phyloP scores from a whole-genome alignment of 2,113 vertebrate genomes.

The Colius striatus region DNA sequence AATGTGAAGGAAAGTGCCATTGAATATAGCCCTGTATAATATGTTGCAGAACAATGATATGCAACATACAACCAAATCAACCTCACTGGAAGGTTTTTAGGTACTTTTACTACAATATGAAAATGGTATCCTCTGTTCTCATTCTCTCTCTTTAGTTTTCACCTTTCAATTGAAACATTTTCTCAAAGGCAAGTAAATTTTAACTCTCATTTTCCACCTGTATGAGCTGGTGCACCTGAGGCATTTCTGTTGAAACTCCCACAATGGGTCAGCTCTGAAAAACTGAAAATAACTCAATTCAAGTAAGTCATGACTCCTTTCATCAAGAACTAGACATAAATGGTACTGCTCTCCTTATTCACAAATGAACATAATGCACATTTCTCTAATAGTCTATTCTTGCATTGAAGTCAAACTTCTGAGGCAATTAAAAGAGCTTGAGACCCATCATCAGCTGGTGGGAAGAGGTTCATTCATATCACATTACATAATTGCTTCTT shows the following conservation, averaged over 20 bases:
- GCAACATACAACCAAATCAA: not conserved
- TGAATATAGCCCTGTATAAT: not conserved
- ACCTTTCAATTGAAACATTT: not conserved
- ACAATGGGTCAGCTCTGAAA: not conserved
- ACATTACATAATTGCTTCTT: not conserved
- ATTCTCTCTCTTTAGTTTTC: not conserved
- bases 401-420: not conserved
- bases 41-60: rapidly evolving
- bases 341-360: not conserved
- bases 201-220: not conserved
- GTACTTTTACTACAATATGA: not conserved
- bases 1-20: not conserved
- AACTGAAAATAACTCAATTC: not conserved
- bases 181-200: not conserved
- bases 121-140: not conserved
- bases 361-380: not conserved
- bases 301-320: not conserved
- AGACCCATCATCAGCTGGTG: not conserved
- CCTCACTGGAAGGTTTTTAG: not conserved
- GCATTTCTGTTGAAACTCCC: not conserved
- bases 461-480: not conserved
- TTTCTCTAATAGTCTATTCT: not conserved
- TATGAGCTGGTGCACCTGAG: not conserved
- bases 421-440: not conserved
- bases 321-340: not conserved